phyloP scores from a whole-genome alignment of 2,113 vertebrate genomes.

The Sakesphorus luctuosus region DNA sequence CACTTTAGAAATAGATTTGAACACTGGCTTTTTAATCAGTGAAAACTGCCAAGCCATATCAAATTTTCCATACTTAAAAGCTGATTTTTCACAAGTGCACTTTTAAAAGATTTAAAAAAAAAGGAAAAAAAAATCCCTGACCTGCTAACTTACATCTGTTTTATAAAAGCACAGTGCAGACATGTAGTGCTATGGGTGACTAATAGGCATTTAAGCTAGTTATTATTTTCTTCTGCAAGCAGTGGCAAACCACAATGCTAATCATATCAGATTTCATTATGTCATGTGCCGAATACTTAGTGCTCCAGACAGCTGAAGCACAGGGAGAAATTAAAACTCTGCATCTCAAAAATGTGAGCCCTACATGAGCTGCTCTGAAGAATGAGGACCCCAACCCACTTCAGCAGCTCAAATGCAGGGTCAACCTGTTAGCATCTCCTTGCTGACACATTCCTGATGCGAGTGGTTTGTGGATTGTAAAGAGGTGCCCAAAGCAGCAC shows the following conservation, averaged over 20 bases:
- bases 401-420: neutral
- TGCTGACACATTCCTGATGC: neutral
- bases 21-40: neutral
- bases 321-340: neutral
- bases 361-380: neutral
- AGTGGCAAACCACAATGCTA: constrained; percentile 25
- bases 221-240: constrained; percentile 37
- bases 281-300: neutral
- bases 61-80: neutral
- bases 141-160: neutral
- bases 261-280: neutral
- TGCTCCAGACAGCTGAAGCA: neutral
- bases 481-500: neutral
- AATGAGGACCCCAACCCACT: neutral
- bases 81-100: neutral
- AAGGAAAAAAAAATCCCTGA: neutral
- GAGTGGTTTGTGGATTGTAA: neutral
- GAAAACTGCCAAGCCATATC: neutral
- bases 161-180: neutral
- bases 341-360: neutral
- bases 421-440: neutral
- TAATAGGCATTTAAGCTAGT: constrained; percentile 25
- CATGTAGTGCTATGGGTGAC: neutral
- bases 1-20: constrained; percentile 5
- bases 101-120: neutral